Conservation (phyloP, 2,113 vertebrate species). For the Bambusicola thoracicus region DNA sequence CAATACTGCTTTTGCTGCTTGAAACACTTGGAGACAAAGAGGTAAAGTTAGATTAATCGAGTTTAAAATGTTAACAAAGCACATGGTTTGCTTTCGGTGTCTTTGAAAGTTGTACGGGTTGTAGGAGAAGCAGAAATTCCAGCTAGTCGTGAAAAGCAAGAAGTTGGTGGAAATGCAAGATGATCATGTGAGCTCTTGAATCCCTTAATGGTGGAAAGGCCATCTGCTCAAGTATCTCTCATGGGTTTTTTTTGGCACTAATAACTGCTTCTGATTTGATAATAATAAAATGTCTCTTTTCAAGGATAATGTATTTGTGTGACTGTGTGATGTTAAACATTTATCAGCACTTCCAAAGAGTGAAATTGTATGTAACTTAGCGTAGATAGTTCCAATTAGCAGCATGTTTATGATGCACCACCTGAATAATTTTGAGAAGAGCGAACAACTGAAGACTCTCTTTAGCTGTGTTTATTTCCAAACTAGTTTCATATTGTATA, state of each 20-base stretch:
- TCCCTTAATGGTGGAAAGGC: background rate
- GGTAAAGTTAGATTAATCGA: conserved; percentile 73
- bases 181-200: background rate
- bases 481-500: background rate
- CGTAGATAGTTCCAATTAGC: background rate
- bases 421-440: background rate
- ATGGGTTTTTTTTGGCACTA: too few species aligned
- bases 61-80: background rate
- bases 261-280: background rate
- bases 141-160: background rate
- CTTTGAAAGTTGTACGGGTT: background rate
- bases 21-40: conserved; percentile 96
- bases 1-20: conserved; percentile 91
- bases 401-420: background rate
- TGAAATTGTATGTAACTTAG: background rate
- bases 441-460: background rate
- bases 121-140: background rate
- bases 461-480: background rate
- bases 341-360: background rate
- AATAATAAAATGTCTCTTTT: background rate
- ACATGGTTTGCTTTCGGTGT: background rate
- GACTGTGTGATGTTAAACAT: background rate
- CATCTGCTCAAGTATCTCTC: background rate
- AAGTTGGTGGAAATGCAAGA: background rate
- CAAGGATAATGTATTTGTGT: background rate